Base-by-base conservation (phyloP, 1,140 invertebrate genomes). In the Megalopta genalis region DNA sequence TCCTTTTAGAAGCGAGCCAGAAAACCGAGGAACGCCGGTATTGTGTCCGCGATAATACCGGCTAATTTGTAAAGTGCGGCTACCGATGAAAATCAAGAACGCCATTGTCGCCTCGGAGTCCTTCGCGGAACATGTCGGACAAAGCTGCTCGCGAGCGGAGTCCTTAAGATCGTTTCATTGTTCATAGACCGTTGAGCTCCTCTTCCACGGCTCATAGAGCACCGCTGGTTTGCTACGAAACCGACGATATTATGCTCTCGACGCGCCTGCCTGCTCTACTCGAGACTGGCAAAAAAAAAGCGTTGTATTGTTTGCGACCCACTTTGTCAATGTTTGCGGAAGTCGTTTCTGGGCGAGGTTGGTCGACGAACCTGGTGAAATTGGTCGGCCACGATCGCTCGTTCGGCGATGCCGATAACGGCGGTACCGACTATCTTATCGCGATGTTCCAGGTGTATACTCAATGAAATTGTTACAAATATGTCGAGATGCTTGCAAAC, bases 161-260 rank as follows among this genome's bases (percentile, higher is more conserved):
- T 77, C 68, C 68, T 77, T 64, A 77, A 63, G 76, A 77, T 72
- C 68, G 76, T 68, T 68, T 77, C 76, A 71, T 77, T 77, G 76
- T 77, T 72, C 76, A n/a, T n/a, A 42, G 59, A 77, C 68, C 68
- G 57, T 59, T 4, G 76, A 60, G 42, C 16, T 64, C 46, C 67
- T 77, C 76, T 39, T 77, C 60, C 76, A 72, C 68, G 67, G 23
- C 52, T 32, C 76, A 71, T 52, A 42, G 76, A 77, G 32, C 76
- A n/a, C 16, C 16, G 60, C 46, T 57, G 76, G 49, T 77, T 63
- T 71, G 64, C 42, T 49, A 63, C 63, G 57, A 77, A 71, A 77
- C 71, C 71, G 68, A 42, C 76, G 76, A 77, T 77, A 77, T 77
- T 77, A 77, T 64, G 60, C 76, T 68, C 57, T 64, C 46, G 68